Conservation (phyloP, 1,140 invertebrate genomes). For the Eupeodes corollae region DNA sequence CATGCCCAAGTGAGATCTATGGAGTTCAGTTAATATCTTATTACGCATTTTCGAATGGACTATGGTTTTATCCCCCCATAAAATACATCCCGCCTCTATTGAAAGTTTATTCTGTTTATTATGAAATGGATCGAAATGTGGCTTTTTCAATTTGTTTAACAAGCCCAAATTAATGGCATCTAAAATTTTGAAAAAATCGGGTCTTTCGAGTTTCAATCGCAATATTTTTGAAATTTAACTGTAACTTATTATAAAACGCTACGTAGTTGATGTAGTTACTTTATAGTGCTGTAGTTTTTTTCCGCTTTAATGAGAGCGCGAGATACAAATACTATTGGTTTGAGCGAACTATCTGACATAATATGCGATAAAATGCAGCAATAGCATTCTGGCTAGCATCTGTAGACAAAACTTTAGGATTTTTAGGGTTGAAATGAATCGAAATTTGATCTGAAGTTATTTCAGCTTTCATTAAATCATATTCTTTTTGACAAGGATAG, state of each 20-base stretch:
- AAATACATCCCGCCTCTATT: neutral
- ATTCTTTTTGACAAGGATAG: constrained; percentile 16
- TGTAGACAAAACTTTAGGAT: constrained; percentile 27
- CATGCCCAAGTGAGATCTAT: constrained; percentile 37
- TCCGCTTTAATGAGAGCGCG: constrained; percentile 13
- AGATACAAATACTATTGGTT: constrained; percentile 38
- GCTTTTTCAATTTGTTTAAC: neutral
- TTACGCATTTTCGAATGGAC: constrained; percentile 22
- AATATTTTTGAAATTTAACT: neutral
- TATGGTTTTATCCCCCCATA: constrained; percentile 21
- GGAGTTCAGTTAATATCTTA: constrained; percentile 30
- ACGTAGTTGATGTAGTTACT: neutral
- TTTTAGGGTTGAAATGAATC: constrained; percentile 31
- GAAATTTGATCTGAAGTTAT: constrained; percentile 17
- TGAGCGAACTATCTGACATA: constrained; percentile 19
- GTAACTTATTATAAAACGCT: neutral
- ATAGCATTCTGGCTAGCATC: constrained; percentile 38
- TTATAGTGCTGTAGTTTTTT: neutral
- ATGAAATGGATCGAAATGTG: neutral
- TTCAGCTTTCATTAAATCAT: constrained; percentile 15
- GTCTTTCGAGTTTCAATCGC: constrained; percentile 1
- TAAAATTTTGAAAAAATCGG: neutral
- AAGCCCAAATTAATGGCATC: neutral
- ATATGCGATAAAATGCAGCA: constrained; percentile 35
- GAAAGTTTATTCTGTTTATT: constrained; percentile 1